A percentile compares a stretch with the other conserved stretches of the same genome.
phyloP scores from a whole-genome alignment of 2,888 invertebrate species.

The Scotopteryx bipunctaria region DNA sequence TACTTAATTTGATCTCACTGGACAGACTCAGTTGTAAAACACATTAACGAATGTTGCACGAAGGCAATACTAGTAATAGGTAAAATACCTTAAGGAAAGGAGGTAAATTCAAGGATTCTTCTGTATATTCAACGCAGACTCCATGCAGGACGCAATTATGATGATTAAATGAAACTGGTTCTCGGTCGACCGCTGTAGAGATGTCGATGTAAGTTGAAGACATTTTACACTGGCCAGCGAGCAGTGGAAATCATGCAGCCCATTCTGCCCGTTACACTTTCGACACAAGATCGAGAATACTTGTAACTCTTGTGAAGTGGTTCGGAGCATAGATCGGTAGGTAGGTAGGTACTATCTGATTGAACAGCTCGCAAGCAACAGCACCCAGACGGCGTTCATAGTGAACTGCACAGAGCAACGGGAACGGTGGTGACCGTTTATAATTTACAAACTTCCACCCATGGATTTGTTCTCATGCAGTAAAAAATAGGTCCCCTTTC shows the following conservation, averaged over 20 bases:
- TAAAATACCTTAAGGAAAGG: too few species aligned
- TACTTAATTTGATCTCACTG: too few species aligned
- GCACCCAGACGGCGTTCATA: slow-evolving; percentile 34
- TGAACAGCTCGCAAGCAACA: slow-evolving; percentile 30
- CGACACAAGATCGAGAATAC: slow-evolving; percentile 38
- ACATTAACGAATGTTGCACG: too few species aligned
- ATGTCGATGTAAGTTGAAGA: slow-evolving; percentile 54
- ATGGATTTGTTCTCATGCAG: not conserved
- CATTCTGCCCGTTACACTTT: slow-evolving; percentile 37
- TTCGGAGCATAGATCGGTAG: slow-evolving; percentile 27
- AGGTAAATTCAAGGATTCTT: slow-evolving; percentile 43
- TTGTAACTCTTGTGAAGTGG: slow-evolving; percentile 16
- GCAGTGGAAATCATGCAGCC: slow-evolving; percentile 26
- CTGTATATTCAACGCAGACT: slow-evolving; percentile 44
- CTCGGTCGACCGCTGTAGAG: slow-evolving; percentile 60
- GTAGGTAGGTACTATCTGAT: slow-evolving; percentile 33
- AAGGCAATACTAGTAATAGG: too few species aligned
- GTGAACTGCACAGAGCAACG: slow-evolving; percentile 18
- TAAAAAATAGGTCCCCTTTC: too few species aligned
- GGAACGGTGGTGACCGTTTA: slow-evolving; percentile 16
- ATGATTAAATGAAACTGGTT: slow-evolving; percentile 82
- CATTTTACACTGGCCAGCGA: slow-evolving; percentile 43
- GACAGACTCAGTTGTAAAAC: too few species aligned
- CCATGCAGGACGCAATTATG: slow-evolving; percentile 75
- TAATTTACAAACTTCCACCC: not conserved